Base-by-base conservation (phyloP, 1,140 invertebrate genomes). In the Sminthurinus signatus region DNA sequence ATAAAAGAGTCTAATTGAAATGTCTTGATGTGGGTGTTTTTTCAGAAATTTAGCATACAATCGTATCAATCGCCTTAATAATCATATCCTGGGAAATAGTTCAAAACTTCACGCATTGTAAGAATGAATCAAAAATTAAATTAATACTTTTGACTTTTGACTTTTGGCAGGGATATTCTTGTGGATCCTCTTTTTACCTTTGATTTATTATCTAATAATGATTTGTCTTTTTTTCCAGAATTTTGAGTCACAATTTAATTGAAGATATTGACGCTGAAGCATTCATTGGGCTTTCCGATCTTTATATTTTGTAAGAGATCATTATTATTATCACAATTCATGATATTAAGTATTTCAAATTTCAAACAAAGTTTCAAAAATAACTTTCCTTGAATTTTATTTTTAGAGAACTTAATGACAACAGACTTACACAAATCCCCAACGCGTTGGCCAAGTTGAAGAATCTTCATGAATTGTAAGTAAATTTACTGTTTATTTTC, bases 351-450 rank as follows among this genome's bases (percentile, higher is more conserved):
- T 43, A 36, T 44, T 48, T 48, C n/a, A 31, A 15, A 44, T 62
- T 28, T 44, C 32, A 15, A 29, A 17, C 8, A 52, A 52, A 27
- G 4, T 14, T 48, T 48, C 46, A 15, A 8, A 48, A 15, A 14
- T n/a, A n/a, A n/a, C n/a, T n/a, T n/a, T 72, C 64, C 71, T 60
- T 25, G 54, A 17, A 44, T 52, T 64, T 76, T 73, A 68, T 73
- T 81, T 73, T 69, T 75, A 87, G 86, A 62, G 85, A 88, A 76
- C 77, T 88, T 66, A 85, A 88, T 76, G 85, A 88, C 76, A 88
- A 89, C 79, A 77, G 81, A 66, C 79, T 88, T 70, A 82, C 78
- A 54, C 80, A 81, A 63, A 81, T 88, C 72, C 86, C 86, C 15
- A 73, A 75, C 46, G 85, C 85, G 51, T 76, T 86, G 52, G 79